Base-by-base conservation (phyloP, 2,888 invertebrate species). In the Agriopis leucophaearia region DNA sequence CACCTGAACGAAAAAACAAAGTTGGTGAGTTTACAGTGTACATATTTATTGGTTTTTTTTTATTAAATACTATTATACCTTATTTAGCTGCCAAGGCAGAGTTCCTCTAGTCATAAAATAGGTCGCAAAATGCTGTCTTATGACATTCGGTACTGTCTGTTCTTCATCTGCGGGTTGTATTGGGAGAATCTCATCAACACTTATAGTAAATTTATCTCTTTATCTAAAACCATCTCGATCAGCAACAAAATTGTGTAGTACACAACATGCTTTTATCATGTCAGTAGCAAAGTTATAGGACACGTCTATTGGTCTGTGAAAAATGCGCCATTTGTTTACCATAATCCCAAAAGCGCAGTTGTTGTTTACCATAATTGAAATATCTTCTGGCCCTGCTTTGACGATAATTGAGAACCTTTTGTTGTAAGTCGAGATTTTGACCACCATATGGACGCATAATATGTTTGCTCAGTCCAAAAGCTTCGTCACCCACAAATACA, bases 361-460 rank as follows among this genome's bases (percentile, higher is more conserved):
- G n/a, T 27, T 27, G 3, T 27, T 27, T 27, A 3, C 18, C 18
- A 27, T 27, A 3, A 27, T 27, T 3, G 1, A 27, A 1, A 3
- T 27, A 27, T 27, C 18, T 27, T 2, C 18, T 1, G 3, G 18
- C 18, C 3, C 18, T 27, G 18, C 18, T 27, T 2, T 2, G 18
- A 3, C 18, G 18, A 27, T 27, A 27, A 27, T 27, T 27, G 3
- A 2, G 3, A 27, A 27, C 18, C 18, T 3, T 27, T 27, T 27
- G 18, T 27, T 27, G 1, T 12, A 27, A 12, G n/a, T 50, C 12
- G 6, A 27, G 27, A 50, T 27, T 57, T 45, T 47, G 42, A 7
- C 47, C 47, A 9, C 45, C 45, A n/a, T 57, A 57, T n/a, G 57
- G 57, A 0, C 47, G 13, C 47, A 57, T 35, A 35, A 57, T n/a